Percentiles rank a stretch among this genome's conserved stretches.
Evolutionary conservation across 1,140 invertebrate species (phyloP).

Genomic region (Cataglyphis hispanica): DNA sequence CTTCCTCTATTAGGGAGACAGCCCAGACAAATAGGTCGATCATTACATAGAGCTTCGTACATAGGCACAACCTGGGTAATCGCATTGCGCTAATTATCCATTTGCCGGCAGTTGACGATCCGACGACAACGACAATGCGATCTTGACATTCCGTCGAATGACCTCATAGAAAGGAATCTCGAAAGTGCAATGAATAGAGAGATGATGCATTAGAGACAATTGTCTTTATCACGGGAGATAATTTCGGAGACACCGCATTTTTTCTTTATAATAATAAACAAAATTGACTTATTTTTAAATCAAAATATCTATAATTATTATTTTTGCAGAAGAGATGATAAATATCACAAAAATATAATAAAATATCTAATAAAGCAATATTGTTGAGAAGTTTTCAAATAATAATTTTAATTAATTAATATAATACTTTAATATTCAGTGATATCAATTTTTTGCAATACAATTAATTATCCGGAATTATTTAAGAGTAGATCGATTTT

Average conservation of each 20-base stretch:
- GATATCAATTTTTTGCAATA: neutral
- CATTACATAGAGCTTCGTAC: constrained; percentile 69
- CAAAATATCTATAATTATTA: neutral
- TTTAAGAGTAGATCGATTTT: neutral
- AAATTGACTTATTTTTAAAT: neutral
- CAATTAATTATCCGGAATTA: neutral
- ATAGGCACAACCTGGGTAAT: constrained; percentile 71
- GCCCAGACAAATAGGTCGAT: constrained; percentile 54
- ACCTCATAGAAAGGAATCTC: neutral
- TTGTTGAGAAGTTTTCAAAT: neutral
- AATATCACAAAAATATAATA: neutral
- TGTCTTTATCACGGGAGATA: neutral
- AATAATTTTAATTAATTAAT: neutral
- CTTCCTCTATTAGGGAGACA: constrained; percentile 8
- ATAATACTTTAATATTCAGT: neutral
- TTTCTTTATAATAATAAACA: neutral
- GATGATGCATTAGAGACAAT: neutral
- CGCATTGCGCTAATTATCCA: constrained; percentile 77
- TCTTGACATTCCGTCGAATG: constrained; percentile 77
- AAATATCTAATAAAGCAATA: neutral
- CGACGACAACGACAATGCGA: constrained; percentile 61
- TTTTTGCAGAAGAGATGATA: neutral
- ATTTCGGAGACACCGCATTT: neutral
- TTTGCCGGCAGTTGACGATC: constrained; percentile 69
- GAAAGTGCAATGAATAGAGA: neutral